phyloP scores from a whole-genome alignment of 2,113 vertebrate genomes.

The Lepus timidus region DNA sequence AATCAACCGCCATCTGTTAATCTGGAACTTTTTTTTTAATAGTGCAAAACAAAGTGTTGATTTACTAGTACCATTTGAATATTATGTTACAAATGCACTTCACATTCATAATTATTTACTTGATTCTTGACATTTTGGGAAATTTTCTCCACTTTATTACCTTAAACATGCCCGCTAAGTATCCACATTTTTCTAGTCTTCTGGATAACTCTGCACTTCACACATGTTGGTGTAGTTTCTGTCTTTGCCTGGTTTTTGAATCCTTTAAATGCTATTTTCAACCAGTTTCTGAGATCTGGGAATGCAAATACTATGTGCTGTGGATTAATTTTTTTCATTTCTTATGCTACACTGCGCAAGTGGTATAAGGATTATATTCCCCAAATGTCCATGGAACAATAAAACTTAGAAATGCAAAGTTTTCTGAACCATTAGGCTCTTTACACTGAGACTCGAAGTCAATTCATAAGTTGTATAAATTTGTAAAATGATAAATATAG shows the following conservation, averaged over 20 bases:
- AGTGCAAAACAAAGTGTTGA: neutral
- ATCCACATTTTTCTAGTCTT: neutral
- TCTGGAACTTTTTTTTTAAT: neutral
- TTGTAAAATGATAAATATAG: neutral
- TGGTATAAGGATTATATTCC: neutral
- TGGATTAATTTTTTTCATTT: neutral
- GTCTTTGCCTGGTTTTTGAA: neutral
- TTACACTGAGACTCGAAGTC: neutral
- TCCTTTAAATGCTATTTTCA: neutral
- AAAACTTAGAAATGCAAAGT: neutral
- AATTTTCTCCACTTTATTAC: neutral
- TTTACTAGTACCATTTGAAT: neutral
- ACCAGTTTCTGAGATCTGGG: neutral
- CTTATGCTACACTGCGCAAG: neutral
- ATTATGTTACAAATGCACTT: neutral
- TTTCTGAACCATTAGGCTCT: neutral
- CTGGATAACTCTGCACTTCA: neutral
- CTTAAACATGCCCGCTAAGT: neutral
- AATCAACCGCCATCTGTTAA: conserved; percentile 13
- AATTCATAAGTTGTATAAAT: neutral
- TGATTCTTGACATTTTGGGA: neutral
- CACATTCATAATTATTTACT: neutral
- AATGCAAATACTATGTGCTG: neutral
- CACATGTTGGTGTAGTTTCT: neutral
- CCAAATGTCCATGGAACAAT: neutral